These are phyloP conservation scores for Heliothis peltigera DNA, from an alignment of 2,888 invertebrate genomes.

Conservation along the genomic window DNA sequence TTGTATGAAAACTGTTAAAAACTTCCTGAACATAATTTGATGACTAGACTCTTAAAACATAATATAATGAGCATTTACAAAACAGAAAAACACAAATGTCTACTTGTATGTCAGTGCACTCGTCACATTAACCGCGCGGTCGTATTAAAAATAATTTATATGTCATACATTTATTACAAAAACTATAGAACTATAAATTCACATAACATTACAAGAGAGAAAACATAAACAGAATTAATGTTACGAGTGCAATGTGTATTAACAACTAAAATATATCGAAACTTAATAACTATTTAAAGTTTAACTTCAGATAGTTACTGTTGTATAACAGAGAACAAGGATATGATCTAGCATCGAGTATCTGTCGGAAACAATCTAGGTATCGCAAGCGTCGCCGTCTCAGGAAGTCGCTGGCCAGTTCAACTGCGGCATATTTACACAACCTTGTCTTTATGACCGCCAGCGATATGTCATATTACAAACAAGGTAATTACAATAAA, in stretches of 20 bases:
- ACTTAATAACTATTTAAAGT: constrained; percentile 82
- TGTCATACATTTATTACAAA: constrained; percentile 53
- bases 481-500: constrained; percentile 23
- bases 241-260: constrained; percentile 77
- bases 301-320: constrained; percentile 76
- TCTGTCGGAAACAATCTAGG: constrained; percentile 60
- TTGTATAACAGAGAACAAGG: constrained; percentile 59
- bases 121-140: constrained; percentile 61
- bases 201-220: constrained; percentile 60
- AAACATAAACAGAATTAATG: constrained; percentile 62
- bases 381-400: constrained; percentile 42
- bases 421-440: constrained; percentile 10
- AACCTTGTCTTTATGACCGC: constrained; percentile 28
- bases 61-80: constrained; percentile 89
- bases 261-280: constrained; percentile 73
- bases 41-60: constrained; percentile 89
- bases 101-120: constrained; percentile 69
- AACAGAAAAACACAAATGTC: constrained; percentile 77
- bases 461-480: constrained; percentile 35
- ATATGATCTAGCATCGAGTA: constrained; percentile 67
- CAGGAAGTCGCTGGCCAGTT: constrained; percentile 42
- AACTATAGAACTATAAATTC: constrained; percentile 55
- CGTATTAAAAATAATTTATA: constrained; percentile 53
- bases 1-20: constrained; percentile 68
- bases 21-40: constrained; percentile 84